Base-by-base conservation (phyloP, 2,888 invertebrate genomes). In the Torymus aiolomorphi region DNA sequence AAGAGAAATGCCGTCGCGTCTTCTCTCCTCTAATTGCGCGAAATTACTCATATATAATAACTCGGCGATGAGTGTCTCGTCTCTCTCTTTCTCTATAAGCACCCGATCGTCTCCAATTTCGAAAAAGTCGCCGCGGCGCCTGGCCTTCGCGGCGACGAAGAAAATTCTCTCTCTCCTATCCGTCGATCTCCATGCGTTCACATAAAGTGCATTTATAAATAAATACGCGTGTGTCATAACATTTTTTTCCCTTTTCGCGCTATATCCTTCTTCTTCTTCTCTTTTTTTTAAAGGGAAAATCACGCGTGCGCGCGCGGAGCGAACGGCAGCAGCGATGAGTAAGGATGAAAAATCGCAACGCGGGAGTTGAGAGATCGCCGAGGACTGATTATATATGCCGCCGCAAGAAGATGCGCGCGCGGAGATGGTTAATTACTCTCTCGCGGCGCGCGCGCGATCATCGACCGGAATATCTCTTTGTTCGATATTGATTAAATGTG, bases 391-490 rank as follows among this genome's bases (percentile, higher is more conserved):
- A 69, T 54, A 18, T 14, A 3, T 31, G 31, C 31, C 5, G 31
- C 31, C 5, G 31, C 24, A 3, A 0, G 14, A 13, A 16, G 16
- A 54, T 11, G 24, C 51, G 20, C 72, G 12, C 5, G 31, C 4
- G 13, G 18, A 3, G 13, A 31, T 54, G 11, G 18, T 57, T 65
- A 14, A 11, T 24, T 31, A 31, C 31, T 31, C 31, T 31, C 24
- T 24, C 24, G 2, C 3, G 24, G 3, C 2, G 2, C 2, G 24
- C 24, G 24, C 31, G 13, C 49, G 20, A 49, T 74, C 65, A 74
- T 74, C 52, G 14, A 65, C 42, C 42, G 52, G 42, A 73, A 65
- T 65, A 56, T 73, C 74, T 74, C 74, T 74, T 74, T 74, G 65
- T 74, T 65, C 57, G 42, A 74, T 65, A 74, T 57, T 49, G 65